phyloP scores from a whole-genome alignment of 2,113 vertebrate species.

The Eurystomus gularis region DNA sequence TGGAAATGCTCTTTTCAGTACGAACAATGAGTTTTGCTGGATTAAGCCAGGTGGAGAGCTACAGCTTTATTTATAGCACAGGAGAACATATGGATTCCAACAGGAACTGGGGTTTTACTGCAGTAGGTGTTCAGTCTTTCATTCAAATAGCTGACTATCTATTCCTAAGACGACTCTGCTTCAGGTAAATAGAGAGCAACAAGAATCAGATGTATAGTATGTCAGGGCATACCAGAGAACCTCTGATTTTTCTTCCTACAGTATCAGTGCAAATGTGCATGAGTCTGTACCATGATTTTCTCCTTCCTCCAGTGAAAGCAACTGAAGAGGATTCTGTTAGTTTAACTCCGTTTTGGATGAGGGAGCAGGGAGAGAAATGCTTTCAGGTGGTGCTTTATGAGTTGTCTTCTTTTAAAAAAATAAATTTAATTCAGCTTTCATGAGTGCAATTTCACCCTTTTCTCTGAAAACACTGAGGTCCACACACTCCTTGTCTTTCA shows the following conservation, averaged over 20 bases:
- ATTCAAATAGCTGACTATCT: background rate
- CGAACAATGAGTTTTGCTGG: background rate
- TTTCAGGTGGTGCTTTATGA: background rate
- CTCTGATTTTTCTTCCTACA: background rate
- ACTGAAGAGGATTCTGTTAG: background rate
- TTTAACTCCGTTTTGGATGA: background rate
- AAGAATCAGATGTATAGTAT: background rate
- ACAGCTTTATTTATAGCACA: background rate
- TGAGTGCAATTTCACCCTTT: background rate
- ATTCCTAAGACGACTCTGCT: background rate
- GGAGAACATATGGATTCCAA: background rate
- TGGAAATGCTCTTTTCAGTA: background rate
- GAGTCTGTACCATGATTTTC: background rate
- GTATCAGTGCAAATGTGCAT: background rate
- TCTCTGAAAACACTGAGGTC: background rate
- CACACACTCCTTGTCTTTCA: background rate
- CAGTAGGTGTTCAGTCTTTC: background rate
- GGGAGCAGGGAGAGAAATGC: background rate
- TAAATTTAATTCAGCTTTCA: background rate
- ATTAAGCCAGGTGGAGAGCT: background rate
- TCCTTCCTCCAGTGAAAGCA: background rate
- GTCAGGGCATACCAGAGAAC: background rate
- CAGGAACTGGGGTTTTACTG: background rate
- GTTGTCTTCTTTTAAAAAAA: background rate
- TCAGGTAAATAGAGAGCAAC: background rate